phyloP scores from a whole-genome alignment of 2,113 vertebrate species.

The Pedionomus torquatus region DNA sequence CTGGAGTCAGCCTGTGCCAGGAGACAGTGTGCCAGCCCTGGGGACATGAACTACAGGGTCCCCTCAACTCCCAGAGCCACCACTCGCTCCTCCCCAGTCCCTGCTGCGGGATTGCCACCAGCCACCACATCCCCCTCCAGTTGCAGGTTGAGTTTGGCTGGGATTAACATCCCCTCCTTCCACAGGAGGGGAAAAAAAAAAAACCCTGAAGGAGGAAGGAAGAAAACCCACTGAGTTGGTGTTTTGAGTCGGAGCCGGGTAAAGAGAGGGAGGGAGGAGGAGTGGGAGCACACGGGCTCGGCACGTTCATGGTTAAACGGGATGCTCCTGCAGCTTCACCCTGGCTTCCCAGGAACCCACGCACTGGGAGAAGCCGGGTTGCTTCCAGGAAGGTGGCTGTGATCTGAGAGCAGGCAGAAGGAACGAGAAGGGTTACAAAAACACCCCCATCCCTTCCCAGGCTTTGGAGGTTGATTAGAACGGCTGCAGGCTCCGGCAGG shows the following conservation, averaged over 20 bases:
- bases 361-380: background rate
- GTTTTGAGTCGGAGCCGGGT: fast-evolving
- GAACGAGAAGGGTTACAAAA: background rate
- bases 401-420: background rate
- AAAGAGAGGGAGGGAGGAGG: background rate
- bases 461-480: background rate
- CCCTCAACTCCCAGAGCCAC: background rate
- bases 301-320: fast-evolving
- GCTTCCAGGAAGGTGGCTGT: background rate
- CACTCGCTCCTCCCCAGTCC: fast-evolving
- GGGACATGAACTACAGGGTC: background rate
- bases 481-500: background rate
- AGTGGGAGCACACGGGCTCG: background rate
- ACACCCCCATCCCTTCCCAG: background rate
- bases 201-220: background rate
- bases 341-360: background rate
- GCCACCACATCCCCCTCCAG: background rate
- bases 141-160: background rate
- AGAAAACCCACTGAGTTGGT: background rate
- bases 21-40: background rate
- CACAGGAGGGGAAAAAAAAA: background rate
- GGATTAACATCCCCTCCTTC: background rate
- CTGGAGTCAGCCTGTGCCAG: background rate
- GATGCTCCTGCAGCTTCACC: background rate
- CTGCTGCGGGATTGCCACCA: background rate